Percentiles rank a stretch among this genome's conserved stretches.
Conservation (phyloP, 2,113 vertebrate species). For the Argyrosomus japonicus region DNA sequence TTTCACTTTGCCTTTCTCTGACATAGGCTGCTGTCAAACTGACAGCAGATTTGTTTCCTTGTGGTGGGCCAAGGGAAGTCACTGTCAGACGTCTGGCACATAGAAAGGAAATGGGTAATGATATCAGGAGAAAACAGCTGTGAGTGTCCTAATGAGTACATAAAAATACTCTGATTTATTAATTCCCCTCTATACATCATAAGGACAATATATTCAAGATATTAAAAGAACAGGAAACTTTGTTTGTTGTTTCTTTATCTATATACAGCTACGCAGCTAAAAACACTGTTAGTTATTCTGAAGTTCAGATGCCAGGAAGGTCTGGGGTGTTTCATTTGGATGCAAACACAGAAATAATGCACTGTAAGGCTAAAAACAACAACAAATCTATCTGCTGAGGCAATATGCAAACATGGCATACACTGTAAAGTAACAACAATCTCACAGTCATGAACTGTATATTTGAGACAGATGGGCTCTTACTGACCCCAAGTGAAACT, state of each 20-base stretch:
- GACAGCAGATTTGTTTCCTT: slow-evolving; percentile 58
- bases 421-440: neutral
- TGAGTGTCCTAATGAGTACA: neutral
- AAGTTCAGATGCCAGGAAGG: neutral
- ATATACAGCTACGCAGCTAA: neutral
- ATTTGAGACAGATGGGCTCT: neutral
- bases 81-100: slow-evolving; percentile 24
- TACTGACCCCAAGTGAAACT: slow-evolving; percentile 15
- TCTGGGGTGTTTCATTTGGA: slow-evolving; percentile 33
- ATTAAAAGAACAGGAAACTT: neutral
- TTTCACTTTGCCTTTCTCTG: slow-evolving; percentile 66
- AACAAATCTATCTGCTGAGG: slow-evolving; percentile 11
- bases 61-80: slow-evolving; percentile 19
- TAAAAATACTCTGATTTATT: neutral
- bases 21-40: slow-evolving; percentile 59
- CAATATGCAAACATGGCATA: neutral
- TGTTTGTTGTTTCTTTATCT: neutral
- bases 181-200: neutral
- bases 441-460: neutral
- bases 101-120: slow-evolving; percentile 25
- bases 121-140: slow-evolving; percentile 13
- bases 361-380: slow-evolving; percentile 21
- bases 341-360: slow-evolving; percentile 33
- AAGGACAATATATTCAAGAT: neutral
- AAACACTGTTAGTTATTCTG: neutral